phyloP scores from a whole-genome alignment of 2,797 vertebrate genomes.

The Morus bassanus region DNA sequence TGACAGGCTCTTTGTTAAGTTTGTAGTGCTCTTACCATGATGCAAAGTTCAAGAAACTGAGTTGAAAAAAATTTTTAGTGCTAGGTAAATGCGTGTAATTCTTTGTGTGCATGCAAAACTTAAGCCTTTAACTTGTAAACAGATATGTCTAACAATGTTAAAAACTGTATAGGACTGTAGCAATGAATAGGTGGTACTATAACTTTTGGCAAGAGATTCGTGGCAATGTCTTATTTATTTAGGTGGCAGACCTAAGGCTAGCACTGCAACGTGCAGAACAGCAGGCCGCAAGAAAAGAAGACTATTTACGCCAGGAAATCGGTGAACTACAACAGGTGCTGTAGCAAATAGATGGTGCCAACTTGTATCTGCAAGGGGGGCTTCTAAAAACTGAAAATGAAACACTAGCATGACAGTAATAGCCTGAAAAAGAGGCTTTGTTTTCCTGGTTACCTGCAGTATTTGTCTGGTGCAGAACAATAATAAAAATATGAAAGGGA shows the following conservation, averaged over 20 bases:
- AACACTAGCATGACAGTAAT: not conserved
- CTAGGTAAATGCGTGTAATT: not conserved
- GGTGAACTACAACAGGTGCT: slow-evolving; percentile 91
- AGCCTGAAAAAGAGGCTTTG: not conserved
- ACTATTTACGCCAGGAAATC: slow-evolving; percentile 97
- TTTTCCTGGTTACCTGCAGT: not conserved
- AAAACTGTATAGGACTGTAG: not conserved
- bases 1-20: not conserved
- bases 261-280: slow-evolving; percentile 92
- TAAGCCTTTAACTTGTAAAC: not conserved
- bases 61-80: not conserved
- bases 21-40: not conserved
- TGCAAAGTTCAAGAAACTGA: not conserved
- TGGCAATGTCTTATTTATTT: not conserved
- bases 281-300: slow-evolving; percentile 93
- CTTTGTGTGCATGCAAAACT: fast-evolving
- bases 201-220: not conserved
- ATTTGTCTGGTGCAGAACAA: not conserved
- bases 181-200: not conserved
- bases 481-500: not conserved
- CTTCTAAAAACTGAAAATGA: not conserved
- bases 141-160: not conserved
- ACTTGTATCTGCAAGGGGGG: not conserved
- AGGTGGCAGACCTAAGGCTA: slow-evolving; percentile 93
- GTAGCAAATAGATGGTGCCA: not conserved